Conservation (phyloP, 2,888 invertebrate genomes). For the Barypeithes pellucidus region DNA sequence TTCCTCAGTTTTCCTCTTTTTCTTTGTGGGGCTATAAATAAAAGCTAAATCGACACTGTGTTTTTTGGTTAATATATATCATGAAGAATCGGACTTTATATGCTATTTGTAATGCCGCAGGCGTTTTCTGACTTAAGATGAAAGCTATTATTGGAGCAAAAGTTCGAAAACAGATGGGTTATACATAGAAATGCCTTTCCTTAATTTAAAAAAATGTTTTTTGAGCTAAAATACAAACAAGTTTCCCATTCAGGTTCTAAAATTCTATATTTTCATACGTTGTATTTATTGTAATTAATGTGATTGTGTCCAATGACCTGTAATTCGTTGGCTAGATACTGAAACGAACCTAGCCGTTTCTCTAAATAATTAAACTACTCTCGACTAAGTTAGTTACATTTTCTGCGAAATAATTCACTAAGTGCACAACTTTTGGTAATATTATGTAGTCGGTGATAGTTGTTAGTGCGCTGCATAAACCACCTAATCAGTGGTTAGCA, state of each 20-base stretch:
- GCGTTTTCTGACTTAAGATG: background rate
- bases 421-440: slow-evolving; percentile 3
- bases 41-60: slow-evolving; percentile 13
- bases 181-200: too few relatives aligned
- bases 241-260: background rate
- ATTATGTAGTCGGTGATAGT: slow-evolving; percentile 20
- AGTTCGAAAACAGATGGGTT: too few relatives aligned
- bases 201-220: too few relatives aligned
- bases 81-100: background rate
- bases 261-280: background rate
- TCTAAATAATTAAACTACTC: slow-evolving; percentile 19
- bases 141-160: background rate
- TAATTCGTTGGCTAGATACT: background rate
- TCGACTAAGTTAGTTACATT: slow-evolving; percentile 5
- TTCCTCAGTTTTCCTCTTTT: slow-evolving; percentile 2
- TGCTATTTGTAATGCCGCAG: background rate
- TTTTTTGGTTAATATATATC: slow-evolving; percentile 15
- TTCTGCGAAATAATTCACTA: slow-evolving; percentile 4
- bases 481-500: slow-evolving; percentile 25
- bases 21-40: slow-evolving; percentile 2
- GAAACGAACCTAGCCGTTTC: background rate
- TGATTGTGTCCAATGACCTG: background rate
- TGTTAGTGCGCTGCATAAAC: slow-evolving; percentile 14
- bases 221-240: background rate
- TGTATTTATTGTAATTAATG: background rate